Evolutionary conservation across 2,888 invertebrate species (phyloP).

Genomic region (Drosophila lutescens): DNA sequence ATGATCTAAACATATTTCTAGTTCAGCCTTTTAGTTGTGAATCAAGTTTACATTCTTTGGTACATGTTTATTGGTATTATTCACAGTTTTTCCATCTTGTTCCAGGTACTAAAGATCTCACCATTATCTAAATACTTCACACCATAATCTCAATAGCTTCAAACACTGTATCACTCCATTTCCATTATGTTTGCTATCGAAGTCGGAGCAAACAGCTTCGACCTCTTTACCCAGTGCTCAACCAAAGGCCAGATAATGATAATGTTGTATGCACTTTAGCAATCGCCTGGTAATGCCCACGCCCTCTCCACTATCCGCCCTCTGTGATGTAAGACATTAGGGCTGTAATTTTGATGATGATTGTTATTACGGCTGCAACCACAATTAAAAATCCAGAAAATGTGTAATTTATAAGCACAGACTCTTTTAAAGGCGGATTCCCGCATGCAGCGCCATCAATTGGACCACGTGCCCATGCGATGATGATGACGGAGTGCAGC

Average conservation of each 20-base stretch:
- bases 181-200: conserved; percentile 34
- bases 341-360: conserved; percentile 36
- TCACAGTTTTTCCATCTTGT: not conserved
- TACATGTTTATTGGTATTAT: no score
- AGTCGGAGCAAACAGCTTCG: conserved; percentile 54
- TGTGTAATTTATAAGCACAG: conserved; percentile 53
- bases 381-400: conserved; percentile 65
- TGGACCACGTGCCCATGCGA: conserved; percentile 61
- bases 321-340: conserved; percentile 13
- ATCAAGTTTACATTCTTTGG: no score
- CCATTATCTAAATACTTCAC: not conserved
- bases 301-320: conserved; percentile 2
- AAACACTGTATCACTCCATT: not conserved
- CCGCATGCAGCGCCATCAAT: conserved; percentile 51
- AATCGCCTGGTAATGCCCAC: conserved; percentile 14
- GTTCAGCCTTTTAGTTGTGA: no score
- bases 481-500: conserved; percentile 1
- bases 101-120: not conserved
- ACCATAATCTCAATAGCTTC: not conserved
- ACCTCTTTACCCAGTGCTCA: conserved; percentile 42
- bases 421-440: conserved; percentile 12
- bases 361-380: conserved; percentile 62
- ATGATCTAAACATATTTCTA: no score
- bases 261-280: conserved; percentile 25
- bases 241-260: conserved; percentile 18